These are phyloP conservation scores for Aegotheles bennettii DNA, from an alignment of 2,113 vertebrate species.

Conservation along the genomic window DNA sequence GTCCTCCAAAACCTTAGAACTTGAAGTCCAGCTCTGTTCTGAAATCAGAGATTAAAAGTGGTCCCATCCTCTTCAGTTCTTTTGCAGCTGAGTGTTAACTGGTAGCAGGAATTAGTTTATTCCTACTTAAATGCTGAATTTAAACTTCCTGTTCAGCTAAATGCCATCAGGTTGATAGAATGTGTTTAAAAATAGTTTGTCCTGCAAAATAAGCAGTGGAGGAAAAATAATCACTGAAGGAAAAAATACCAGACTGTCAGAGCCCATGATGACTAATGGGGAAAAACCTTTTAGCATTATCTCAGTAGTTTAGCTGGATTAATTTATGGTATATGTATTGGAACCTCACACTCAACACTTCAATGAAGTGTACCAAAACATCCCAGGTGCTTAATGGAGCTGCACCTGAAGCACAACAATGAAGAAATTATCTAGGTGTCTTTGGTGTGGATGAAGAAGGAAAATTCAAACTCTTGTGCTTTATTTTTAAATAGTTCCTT, in stretches of 20 bases:
- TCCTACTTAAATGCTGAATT: background rate
- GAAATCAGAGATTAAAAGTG: background rate
- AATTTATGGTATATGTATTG: background rate
- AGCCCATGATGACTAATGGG: background rate
- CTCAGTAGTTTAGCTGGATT: background rate
- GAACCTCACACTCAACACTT: background rate
- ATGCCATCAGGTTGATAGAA: background rate
- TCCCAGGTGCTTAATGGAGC: background rate
- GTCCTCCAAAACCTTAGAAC: background rate
- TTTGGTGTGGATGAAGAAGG: background rate
- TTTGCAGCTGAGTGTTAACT: background rate
- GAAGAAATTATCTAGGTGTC: background rate
- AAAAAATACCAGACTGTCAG: background rate
- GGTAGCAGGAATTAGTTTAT: background rate
- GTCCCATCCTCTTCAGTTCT: background rate
- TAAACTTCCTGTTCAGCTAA: background rate
- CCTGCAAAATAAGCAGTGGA: background rate
- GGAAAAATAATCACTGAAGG: background rate
- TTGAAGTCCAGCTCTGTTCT: background rate
- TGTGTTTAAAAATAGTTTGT: background rate
- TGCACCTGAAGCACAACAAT: background rate
- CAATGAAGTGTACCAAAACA: background rate
- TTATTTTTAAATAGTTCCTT: background rate
- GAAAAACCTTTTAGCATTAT: background rate
- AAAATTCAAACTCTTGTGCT: background rate